phyloP scores from a whole-genome alignment of 23 tunicate species.

The Phallusia fumigata region DNA sequence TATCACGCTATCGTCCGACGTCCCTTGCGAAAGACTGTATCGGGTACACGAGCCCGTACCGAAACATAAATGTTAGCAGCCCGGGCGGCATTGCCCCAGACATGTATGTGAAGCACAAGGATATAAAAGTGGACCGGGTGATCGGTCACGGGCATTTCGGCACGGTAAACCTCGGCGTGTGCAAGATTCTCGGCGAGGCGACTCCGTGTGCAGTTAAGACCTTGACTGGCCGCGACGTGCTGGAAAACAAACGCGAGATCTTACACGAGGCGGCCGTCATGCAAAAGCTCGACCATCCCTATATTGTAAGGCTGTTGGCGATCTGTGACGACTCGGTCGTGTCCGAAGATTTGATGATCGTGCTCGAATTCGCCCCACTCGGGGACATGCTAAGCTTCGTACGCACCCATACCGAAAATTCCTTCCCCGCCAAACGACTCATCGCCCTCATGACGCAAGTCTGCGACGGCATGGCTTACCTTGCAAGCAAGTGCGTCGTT shows the following conservation, averaged over 20 bases:
- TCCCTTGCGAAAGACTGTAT: slow-evolving; percentile 53
- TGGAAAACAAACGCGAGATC: slow-evolving; percentile 51
- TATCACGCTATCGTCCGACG: slow-evolving; percentile 11
- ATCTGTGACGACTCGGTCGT: slow-evolving; percentile 42
- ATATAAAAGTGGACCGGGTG: slow-evolving; percentile 29
- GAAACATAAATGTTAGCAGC: neutral
- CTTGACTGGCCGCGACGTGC: slow-evolving; percentile 51
- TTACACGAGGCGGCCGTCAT: slow-evolving; percentile 61
- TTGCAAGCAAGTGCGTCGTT: slow-evolving; percentile 57
- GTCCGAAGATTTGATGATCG: slow-evolving; percentile 40
- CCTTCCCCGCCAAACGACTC: slow-evolving; percentile 47
- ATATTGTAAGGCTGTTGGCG: slow-evolving; percentile 66
- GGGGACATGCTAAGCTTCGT: slow-evolving; percentile 49
- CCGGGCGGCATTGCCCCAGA: slow-evolving; percentile 31
- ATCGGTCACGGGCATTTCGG: slow-evolving; percentile 83
- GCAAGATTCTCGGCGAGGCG: slow-evolving; percentile 32
- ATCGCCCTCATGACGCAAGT: slow-evolving; percentile 52
- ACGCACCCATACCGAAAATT: slow-evolving; percentile 11
- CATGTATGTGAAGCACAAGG: slow-evolving; percentile 22
- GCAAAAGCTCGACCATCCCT: slow-evolving; percentile 76
- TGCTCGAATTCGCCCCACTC: slow-evolving; percentile 62
- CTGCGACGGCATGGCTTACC: slow-evolving; percentile 75
- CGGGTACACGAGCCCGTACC: slow-evolving; percentile 53
- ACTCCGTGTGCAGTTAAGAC: slow-evolving; percentile 70
- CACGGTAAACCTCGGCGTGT: slow-evolving; percentile 51